Percentiles rank a stretch among this genome's conserved stretches.
phyloP scores from a whole-genome alignment of 2,797 vertebrate species.

The Tokudaia tokunoshimensis region DNA sequence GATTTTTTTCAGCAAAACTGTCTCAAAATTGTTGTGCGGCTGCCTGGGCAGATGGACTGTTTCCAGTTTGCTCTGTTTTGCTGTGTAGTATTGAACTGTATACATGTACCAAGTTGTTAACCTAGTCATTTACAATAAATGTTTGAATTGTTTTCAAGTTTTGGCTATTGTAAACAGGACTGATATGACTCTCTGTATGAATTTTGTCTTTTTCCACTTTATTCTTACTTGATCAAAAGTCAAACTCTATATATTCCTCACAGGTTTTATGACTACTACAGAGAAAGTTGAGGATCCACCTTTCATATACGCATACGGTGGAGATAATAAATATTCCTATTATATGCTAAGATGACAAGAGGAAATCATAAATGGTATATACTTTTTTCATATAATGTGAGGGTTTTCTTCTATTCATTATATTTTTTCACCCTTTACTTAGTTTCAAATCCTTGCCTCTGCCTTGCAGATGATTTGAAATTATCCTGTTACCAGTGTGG shows the following conservation, averaged over 20 bases:
- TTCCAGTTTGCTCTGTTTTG: neutral
- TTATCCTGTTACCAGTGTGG: neutral
- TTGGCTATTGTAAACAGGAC: neutral
- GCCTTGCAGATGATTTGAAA: neutral
- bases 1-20: neutral
- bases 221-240: neutral
- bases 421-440: neutral
- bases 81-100: neutral
- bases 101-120: neutral
- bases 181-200: neutral
- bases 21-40: neutral
- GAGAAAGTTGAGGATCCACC: neutral
- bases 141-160: neutral
- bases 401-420: neutral
- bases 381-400: neutral
- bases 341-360: neutral
- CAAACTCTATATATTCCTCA: neutral
- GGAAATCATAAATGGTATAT: neutral
- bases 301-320: neutral
- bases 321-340: neutral
- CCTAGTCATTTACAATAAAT: neutral
- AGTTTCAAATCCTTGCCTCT: neutral
- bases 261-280: neutral
- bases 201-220: neutral
- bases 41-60: neutral